Conservation (phyloP, 1,140 invertebrate genomes). For the Listronotus bonariensis region DNA sequence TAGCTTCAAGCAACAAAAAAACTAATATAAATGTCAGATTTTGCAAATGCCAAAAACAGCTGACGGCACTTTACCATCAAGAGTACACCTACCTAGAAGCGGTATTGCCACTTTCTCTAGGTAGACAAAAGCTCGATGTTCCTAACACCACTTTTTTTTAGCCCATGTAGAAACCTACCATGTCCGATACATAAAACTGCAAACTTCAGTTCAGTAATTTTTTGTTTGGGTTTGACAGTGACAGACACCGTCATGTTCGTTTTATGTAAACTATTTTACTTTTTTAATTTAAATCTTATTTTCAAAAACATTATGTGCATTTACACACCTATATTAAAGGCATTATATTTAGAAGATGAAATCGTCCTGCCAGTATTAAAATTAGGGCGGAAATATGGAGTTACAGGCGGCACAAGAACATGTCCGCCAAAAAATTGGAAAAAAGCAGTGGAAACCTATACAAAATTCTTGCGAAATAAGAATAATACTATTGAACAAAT, state of each 20-base stretch:
- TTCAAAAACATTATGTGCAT: conserved; percentile 6
- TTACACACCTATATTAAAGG: background rate
- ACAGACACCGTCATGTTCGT: conserved; percentile 4
- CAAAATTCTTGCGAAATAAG: conserved; percentile 12
- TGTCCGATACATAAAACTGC: background rate
- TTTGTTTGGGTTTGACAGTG: conserved; percentile 6
- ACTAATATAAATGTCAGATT: too few relatives aligned
- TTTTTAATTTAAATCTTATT: background rate
- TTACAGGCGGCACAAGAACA: conserved; percentile 14
- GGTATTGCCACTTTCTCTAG: background rate
- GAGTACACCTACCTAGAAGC: background rate
- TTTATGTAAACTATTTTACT: conserved; percentile 8
- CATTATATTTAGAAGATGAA: background rate
- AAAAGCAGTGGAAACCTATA: conserved; percentile 13
- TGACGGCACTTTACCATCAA: background rate
- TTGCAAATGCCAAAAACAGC: conserved; percentile 9
- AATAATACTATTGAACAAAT: conserved; percentile 6
- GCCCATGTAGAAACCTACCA: background rate
- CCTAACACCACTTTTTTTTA: too few relatives aligned
- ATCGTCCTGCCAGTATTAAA: background rate
- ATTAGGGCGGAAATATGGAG: conserved; percentile 10
- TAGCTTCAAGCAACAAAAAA: too few relatives aligned
- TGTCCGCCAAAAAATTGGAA: conserved; percentile 20
- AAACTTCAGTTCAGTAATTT: conserved; percentile 2
- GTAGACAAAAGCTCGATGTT: too few relatives aligned